A percentile compares a stretch with the other conserved stretches of the same genome.
Conservation (phyloP, 2,797 vertebrate species). For the Phyllotis vaccarum region DNA sequence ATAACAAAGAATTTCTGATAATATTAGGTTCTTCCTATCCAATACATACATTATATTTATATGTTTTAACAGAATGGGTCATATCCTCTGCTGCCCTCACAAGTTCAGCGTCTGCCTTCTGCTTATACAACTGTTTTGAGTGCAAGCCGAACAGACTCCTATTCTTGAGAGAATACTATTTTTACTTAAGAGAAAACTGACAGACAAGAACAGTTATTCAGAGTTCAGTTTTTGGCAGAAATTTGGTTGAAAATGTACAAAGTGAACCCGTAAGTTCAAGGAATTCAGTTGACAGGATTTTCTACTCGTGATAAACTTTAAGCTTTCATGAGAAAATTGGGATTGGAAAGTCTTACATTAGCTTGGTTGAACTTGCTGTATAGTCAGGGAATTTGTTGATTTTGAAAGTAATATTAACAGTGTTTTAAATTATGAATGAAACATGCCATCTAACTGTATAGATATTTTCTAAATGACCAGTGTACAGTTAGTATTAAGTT, state of each 20-base stretch:
- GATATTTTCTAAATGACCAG: neutral
- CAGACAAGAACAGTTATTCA: conserved; percentile 53
- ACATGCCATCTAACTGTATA: neutral
- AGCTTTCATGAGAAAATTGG: conserved; percentile 22
- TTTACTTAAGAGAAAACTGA: conserved; percentile 63
- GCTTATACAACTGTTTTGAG: neutral
- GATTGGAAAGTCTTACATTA: neutral
- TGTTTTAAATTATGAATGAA: neutral
- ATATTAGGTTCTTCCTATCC: neutral
- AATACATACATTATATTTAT: neutral
- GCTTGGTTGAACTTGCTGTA: neutral
- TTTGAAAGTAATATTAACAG: neutral
- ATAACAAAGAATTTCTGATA: neutral
- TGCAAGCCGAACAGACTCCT: neutral
- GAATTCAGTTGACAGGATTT: conserved; percentile 26
- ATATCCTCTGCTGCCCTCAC: neutral
- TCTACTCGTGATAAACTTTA: neutral
- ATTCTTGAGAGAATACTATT: conserved; percentile 43
- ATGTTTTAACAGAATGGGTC: neutral
- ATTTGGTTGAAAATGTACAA: conserved; percentile 53
- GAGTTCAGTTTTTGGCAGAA: conserved; percentile 41
- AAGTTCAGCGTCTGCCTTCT: neutral
- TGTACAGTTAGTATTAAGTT: neutral
- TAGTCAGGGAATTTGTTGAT: neutral
- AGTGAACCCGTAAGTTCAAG: conserved; percentile 55